phyloP scores from a whole-genome alignment of 2,113 vertebrate genomes.

The Pholis gunnellus region DNA sequence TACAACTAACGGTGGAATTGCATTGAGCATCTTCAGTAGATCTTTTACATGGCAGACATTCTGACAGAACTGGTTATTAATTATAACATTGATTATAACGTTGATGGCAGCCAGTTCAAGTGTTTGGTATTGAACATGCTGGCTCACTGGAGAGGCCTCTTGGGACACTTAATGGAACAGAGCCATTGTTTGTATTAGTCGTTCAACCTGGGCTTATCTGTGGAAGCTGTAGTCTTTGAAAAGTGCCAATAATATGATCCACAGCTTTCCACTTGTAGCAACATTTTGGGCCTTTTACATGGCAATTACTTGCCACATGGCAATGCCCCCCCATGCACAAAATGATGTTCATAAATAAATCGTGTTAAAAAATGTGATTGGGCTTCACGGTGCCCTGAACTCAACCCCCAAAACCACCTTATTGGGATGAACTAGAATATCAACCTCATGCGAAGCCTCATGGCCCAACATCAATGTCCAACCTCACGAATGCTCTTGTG shows the following conservation, averaged over 20 bases:
- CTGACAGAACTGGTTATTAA: no score
- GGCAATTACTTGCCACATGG: neutral
- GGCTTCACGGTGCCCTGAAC: neutral
- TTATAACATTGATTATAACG: no score
- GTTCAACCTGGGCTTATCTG: neutral
- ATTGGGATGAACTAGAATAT: neutral
- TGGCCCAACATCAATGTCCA: neutral
- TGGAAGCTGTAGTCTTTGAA: neutral
- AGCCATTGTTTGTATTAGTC: neutral
- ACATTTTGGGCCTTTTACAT: neutral
- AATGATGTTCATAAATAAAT: neutral
- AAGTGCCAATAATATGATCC: no score
- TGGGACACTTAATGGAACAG: neutral
- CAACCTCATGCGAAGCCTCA: neutral
- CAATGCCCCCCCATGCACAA: neutral
- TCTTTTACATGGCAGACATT: no score
- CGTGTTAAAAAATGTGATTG: neutral
- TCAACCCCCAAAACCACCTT: neutral
- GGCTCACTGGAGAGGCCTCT: neutral
- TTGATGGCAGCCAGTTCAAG: neutral
- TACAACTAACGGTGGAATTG: neutral
- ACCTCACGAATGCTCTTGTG: neutral
- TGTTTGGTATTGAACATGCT: neutral
- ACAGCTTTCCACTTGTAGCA: neutral
- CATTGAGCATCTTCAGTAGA: neutral